Evolutionary conservation across 2,113 vertebrate species (phyloP), one percentile per base, ranked within the genome.

Genomic region (Taxidea taxus): DNA sequence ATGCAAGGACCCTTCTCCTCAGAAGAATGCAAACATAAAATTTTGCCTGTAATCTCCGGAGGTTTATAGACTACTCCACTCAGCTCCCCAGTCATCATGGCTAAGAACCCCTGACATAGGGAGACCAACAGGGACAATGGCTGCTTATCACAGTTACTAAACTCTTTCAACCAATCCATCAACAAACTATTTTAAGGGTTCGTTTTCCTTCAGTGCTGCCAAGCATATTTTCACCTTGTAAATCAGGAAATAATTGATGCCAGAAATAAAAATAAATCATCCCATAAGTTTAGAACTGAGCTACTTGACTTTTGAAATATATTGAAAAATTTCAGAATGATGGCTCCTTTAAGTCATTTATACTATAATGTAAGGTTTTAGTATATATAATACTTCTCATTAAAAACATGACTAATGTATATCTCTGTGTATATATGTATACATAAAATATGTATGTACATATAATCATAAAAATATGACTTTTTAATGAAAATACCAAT

Each of bases 221-320:
- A 97, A 97, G 64, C 70, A 60, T 90, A 97, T 97, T 96, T 95
- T 95, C 44, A 2, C 81, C 56, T 84, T 75, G 31, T 85, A 3
- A 25, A 90, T 94, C 92, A 95, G 94, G 82, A 97, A 96, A 95
- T 83, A 60, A 93, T 7, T 83, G 81, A 78, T 81, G 91, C 70
- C 93, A 95, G 90, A 95, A 97, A 97, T 87, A 97, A 97, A 97
- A 97, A 83, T 64, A 91, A 95, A 80, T 70, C 27, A 70, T 94
- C 81, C 92, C 27, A 16, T 85, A 96, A 96, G 27, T 93, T 92
- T 84, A 88, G 47, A 83, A 68, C n/a, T 58, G 42, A 95, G 27
- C 34, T 89, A n/a, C 29, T 83, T 62, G 68, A 97, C 37, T 90
- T 58, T n/a, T n/a, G n/a, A n/a, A 81, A 9, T 95, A 95, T n/a